phyloP scores from a whole-genome alignment of 2,888 invertebrate species.

The Antitype chi region DNA sequence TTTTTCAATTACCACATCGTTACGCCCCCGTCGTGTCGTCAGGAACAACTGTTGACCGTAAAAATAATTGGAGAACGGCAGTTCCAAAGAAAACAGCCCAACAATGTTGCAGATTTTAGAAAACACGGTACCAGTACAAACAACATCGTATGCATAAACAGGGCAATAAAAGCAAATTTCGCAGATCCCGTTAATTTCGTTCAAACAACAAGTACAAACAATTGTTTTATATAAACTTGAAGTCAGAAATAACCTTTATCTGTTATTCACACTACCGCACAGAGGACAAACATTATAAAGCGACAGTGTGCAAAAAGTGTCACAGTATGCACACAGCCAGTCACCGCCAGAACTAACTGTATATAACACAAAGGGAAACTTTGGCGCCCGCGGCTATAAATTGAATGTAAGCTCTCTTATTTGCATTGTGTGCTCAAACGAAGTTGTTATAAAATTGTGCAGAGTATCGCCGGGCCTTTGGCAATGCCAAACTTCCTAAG shows the following conservation, averaged over 20 bases:
- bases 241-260: slow-evolving; percentile 70
- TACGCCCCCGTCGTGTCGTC: slow-evolving; percentile 40
- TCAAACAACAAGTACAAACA: slow-evolving; percentile 69
- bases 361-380: slow-evolving; percentile 74
- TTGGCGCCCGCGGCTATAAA: slow-evolving; percentile 74
- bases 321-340: slow-evolving; percentile 67
- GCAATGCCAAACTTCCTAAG: slow-evolving; percentile 38
- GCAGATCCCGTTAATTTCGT: slow-evolving; percentile 63
- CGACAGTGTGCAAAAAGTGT: slow-evolving; percentile 72
- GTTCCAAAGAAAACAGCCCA: slow-evolving; percentile 44
- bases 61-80: slow-evolving; percentile 58
- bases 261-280: slow-evolving; percentile 69
- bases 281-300: slow-evolving; percentile 64
- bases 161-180: slow-evolving; percentile 64
- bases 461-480: slow-evolving; percentile 52
- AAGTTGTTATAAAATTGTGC: slow-evolving; percentile 68
- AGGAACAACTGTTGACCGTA: slow-evolving; percentile 55
- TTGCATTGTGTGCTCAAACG: slow-evolving; percentile 74
- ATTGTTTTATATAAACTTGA: slow-evolving; percentile 70
- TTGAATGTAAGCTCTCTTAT: slow-evolving; percentile 81
- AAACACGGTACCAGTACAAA: slow-evolving; percentile 43
- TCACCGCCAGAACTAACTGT: slow-evolving; percentile 69
- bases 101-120: slow-evolving; percentile 51
- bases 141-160: slow-evolving; percentile 56
- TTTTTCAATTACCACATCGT: slow-evolving; percentile 60